These are phyloP conservation scores for Colletes latitarsis DNA, from an alignment of 1,140 invertebrate genomes.

Conservation along the genomic window DNA sequence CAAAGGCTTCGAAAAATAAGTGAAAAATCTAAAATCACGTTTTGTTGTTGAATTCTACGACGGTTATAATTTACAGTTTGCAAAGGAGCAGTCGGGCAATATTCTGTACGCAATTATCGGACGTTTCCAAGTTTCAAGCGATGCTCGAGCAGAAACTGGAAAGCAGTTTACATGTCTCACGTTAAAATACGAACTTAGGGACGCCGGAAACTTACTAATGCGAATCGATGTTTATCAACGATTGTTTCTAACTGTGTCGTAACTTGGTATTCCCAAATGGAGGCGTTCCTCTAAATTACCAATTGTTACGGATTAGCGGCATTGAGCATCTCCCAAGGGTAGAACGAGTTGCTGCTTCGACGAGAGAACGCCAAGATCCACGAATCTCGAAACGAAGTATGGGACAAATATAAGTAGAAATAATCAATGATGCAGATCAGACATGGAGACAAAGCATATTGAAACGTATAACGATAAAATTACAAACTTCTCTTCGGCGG, in stretches of 20 bases:
- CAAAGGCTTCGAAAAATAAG: no score
- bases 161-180: not conserved
- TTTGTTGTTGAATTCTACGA: no score
- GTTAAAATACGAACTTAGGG: not conserved
- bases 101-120: not conserved
- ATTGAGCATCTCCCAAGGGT: conserved; percentile 40
- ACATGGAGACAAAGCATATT: no score
- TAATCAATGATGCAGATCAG: no score
- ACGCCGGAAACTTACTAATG: not conserved
- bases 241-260: conserved; percentile 22
- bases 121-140: not conserved
- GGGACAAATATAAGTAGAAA: no score
- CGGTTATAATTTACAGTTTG: no score
- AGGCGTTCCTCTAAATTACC: conserved; percentile 41
- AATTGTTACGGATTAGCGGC: conserved; percentile 52
- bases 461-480: no score
- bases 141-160: not conserved
- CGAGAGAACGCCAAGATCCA: not conserved
- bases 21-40: no score
- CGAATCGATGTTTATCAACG: conserved; percentile 38
- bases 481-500: no score
- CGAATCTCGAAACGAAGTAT: no score
- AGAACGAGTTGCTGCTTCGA: not conserved
- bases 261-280: conserved; percentile 49
- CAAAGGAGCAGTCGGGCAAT: no score